Evolutionary conservation across 92 coral and sea anemone species (phyloP), one percentile per base, ranked within the genome.

Genomic region (Bergia sp.): DNA sequence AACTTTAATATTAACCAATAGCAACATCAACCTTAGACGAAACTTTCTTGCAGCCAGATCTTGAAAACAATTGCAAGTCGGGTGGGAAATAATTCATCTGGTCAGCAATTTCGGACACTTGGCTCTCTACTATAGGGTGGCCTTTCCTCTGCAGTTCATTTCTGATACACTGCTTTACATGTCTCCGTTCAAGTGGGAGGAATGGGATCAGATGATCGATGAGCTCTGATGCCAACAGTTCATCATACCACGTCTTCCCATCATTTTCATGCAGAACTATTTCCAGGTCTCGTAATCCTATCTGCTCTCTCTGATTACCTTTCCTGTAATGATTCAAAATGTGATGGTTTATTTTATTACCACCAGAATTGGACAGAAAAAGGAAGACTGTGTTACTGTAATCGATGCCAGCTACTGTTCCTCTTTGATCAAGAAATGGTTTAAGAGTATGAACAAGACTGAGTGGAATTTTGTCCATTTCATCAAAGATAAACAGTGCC

Each of bases 31-130:
- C 96, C 82, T 89, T 95, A 11, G 98, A 95, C 64, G 98, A 93
- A 29, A 95, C 98, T 75, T 95, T 95, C 86, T 95, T 95, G 53
- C 98, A 95, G 12, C 98, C 98, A 20, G 98, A 89, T n/a, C 88
- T 92, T 11, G 98, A 93, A 86, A 95, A 95, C 58, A 95, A 82
- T 58, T 90, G 86, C 18, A 92, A 40, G 53, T 89, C 90, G 23
- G 71, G 79, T 66, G 98, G 98, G 49, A 95, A 92, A 79, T 92
- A 95, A 37, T 82, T 90, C 96, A 95, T 89, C 79, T 95, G 93
- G 84, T 95, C 88, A 11, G 95, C 94, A 41, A 95, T 87, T 57
- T 91, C 91, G 37, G 86, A 84, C 18, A 95, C 93, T 39, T 82
- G 84, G 13, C 50, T 80, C 50, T 93, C 95, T 18, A 87, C 55